Conservation (phyloP, 2,888 invertebrate genomes). For the Nephrotoma appendiculata region DNA sequence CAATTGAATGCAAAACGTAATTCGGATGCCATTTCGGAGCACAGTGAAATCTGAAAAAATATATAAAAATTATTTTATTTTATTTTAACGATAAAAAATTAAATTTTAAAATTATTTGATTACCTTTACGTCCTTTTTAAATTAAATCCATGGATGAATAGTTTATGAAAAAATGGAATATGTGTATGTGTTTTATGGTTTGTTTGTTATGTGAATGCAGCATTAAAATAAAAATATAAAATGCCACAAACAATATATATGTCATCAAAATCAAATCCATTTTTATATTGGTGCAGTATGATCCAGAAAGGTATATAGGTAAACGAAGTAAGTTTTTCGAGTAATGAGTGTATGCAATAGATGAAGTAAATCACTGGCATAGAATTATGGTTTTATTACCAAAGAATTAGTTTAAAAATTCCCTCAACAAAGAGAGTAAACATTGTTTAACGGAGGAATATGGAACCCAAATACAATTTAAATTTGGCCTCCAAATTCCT, state of each 20-base stretch:
- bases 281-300: neutral
- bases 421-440: too few species aligned
- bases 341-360: too few species aligned
- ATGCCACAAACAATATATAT: neutral
- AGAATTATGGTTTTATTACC: too few species aligned
- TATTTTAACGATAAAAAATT: neutral
- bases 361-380: too few species aligned
- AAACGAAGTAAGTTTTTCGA: too few species aligned
- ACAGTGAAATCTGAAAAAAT: constrained; percentile 45
- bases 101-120: neutral
- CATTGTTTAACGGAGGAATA: too few species aligned
- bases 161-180: neutral
- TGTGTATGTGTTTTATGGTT: neutral
- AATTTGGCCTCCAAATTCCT: too few species aligned
- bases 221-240: neutral
- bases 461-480: too few species aligned
- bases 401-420: too few species aligned
- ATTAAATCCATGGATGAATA: neutral
- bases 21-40: constrained; percentile 59
- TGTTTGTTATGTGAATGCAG: neutral
- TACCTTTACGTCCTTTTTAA: neutral
- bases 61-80: neutral
- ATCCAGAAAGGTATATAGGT: neutral
- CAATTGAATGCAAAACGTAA: constrained; percentile 54
- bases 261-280: neutral